phyloP scores from a whole-genome alignment of 2,797 vertebrate species.

The Aphelocoma californica region DNA sequence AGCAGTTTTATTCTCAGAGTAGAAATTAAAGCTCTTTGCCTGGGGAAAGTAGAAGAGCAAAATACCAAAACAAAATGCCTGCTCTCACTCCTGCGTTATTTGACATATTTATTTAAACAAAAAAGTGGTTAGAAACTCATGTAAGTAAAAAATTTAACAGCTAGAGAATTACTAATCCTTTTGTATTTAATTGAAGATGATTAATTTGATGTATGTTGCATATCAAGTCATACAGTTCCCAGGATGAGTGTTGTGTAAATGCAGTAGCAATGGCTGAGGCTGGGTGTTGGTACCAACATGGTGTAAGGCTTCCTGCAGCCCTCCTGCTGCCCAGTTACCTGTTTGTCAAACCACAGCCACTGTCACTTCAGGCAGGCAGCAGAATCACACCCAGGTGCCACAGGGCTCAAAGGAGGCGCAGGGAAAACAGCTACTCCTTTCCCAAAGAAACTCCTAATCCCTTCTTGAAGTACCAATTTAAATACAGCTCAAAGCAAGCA shows the following conservation, averaged over 20 bases:
- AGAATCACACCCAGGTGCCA: background rate
- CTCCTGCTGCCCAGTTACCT: background rate
- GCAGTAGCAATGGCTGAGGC: background rate
- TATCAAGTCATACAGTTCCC: background rate
- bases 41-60: constrained; percentile 63
- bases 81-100: constrained; percentile 59
- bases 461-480: background rate
- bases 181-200: constrained; percentile 24
- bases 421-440: background rate
- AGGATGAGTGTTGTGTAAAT: background rate
- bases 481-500: background rate
- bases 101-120: constrained; percentile 64
- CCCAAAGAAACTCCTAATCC: background rate
- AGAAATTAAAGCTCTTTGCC: constrained; percentile 68
- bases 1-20: constrained; percentile 69
- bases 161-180: constrained; percentile 57
- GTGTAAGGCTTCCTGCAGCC: background rate
- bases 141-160: constrained; percentile 65
- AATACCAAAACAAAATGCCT: constrained; percentile 48
- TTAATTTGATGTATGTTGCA: constrained; percentile 24
- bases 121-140: constrained; percentile 61
- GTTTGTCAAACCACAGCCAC: constrained; percentile 20
- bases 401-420: background rate
- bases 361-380: background rate
- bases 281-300: background rate